Evolutionary conservation across 2,797 vertebrate genomes (phyloP).

Genomic region (Notolabrus celidotus): DNA sequence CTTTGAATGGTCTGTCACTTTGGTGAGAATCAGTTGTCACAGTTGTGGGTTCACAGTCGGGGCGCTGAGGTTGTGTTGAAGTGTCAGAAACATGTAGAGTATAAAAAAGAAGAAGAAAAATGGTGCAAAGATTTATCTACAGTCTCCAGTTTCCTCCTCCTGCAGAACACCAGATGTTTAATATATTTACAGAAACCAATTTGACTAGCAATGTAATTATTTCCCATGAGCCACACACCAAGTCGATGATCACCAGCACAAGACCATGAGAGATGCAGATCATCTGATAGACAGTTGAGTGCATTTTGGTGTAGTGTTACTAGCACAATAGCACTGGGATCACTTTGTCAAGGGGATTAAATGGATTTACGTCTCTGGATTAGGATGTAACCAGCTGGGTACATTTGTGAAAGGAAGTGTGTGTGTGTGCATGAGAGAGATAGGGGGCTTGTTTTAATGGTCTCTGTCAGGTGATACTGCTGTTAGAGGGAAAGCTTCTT

Average conservation of each 20-base stretch:
- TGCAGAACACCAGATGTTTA: conserved; percentile 50
- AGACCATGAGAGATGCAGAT: conserved; percentile 66
- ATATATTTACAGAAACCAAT: conserved; percentile 32
- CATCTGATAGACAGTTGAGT: conserved; percentile 72
- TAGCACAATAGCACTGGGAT: conserved; percentile 79
- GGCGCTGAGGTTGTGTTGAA: conserved; percentile 33
- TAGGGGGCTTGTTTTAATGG: conserved; percentile 69
- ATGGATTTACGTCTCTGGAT: conserved; percentile 82
- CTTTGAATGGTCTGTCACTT: conserved; percentile 53
- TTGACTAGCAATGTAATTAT: conserved; percentile 60
- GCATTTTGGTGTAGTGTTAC: conserved; percentile 78
- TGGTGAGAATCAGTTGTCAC: conserved; percentile 44
- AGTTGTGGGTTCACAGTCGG: conserved; percentile 30
- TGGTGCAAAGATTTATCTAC: conserved; percentile 30
- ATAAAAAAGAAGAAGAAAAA: conserved; percentile 14
- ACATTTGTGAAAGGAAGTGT: conserved; percentile 74
- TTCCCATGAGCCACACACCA: conserved; percentile 36
- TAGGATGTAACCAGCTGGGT: conserved; percentile 84
- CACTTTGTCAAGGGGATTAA: conserved; percentile 83
- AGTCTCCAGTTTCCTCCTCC: conserved; percentile 16
- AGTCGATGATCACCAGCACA: conserved; percentile 56
- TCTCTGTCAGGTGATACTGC: conserved; percentile 65
- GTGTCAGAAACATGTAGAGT: conserved; percentile 31
- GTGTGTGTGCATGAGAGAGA: conserved; percentile 28
- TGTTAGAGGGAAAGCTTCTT: conserved; percentile 66